Conservation (phyloP, 2,797 vertebrate species). For the Darevskia mixta region DNA sequence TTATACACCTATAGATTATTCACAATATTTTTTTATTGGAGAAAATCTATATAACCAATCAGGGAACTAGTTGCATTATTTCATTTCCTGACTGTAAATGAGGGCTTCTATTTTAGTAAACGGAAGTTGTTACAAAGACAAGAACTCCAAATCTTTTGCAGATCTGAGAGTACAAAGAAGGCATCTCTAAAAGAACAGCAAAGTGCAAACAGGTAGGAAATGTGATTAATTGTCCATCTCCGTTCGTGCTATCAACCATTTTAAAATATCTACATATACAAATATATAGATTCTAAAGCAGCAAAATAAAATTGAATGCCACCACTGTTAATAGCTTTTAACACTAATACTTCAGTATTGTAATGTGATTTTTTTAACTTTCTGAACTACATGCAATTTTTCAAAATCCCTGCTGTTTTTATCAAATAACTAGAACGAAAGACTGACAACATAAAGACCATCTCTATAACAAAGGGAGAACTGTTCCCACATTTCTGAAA, state of each 20-base stretch:
- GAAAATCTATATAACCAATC: slow-evolving; percentile 53
- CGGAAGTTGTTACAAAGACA: slow-evolving; percentile 43
- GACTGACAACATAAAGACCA: background rate
- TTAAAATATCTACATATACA: background rate
- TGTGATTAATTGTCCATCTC: slow-evolving; percentile 27
- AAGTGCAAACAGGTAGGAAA: slow-evolving; percentile 70
- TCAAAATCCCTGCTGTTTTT: slow-evolving; percentile 18
- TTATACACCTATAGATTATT: background rate
- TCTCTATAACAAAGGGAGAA: slow-evolving; percentile 32
- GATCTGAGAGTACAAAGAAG: slow-evolving; percentile 50
- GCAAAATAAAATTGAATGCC: background rate
- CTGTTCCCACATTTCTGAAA: background rate
- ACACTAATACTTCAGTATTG: slow-evolving; percentile 2
- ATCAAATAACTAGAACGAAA: slow-evolving; percentile 2
- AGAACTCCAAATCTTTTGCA: slow-evolving; percentile 56
- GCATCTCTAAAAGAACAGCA: slow-evolving; percentile 50
- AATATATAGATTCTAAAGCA: slow-evolving; percentile 11
- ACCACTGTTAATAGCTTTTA: slow-evolving; percentile 1
- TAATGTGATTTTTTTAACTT: slow-evolving; percentile 4
- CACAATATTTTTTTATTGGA: slow-evolving; percentile 9
- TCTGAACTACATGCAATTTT: background rate
- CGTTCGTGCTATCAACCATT: slow-evolving; percentile 8
- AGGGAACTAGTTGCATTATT: slow-evolving; percentile 36
- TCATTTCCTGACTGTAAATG: slow-evolving; percentile 71
- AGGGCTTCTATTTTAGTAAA: slow-evolving; percentile 62